These are phyloP conservation scores for Acanthoscelides obtectus DNA, from an alignment of 2,888 invertebrate species.

Conservation along the genomic window DNA sequence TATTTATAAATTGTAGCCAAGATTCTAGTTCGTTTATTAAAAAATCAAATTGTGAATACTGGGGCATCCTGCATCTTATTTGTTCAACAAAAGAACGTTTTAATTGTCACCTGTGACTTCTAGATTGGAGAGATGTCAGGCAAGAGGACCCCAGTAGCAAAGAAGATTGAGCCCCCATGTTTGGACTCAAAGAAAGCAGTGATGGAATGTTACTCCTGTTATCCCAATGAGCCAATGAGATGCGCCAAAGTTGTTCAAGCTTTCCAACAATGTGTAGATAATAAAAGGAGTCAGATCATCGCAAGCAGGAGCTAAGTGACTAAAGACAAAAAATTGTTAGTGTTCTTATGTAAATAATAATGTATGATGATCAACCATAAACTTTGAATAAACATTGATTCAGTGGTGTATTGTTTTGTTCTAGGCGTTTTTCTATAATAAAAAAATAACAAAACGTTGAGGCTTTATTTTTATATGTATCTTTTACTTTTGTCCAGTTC, in stretches of 20 bases:
- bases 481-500: too few species aligned
- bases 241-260: constrained; percentile 58
- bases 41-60: too few species aligned
- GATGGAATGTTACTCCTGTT: constrained; percentile 56
- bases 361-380: not conserved
- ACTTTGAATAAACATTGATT: not conserved
- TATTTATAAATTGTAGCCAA: too few species aligned
- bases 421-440: not conserved
- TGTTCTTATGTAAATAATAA: constrained; percentile 7
- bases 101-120: not conserved
- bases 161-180: constrained; percentile 49
- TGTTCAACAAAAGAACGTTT: too few species aligned
- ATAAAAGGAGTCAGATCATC: constrained; percentile 46
- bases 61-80: too few species aligned
- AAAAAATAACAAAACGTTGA: too few species aligned
- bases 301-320: constrained; percentile 24
- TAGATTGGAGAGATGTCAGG: constrained; percentile 15
- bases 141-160: constrained; percentile 16
- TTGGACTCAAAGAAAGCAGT: constrained; percentile 53
- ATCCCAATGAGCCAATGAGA: constrained; percentile 56
- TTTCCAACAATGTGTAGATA: constrained; percentile 59
- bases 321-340: constrained; percentile 1
- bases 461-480: too few species aligned
- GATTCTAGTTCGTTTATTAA: too few species aligned
- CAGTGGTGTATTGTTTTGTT: not conserved